Conservation (phyloP, 2,797 vertebrate species). For the Myotis vivesi region DNA sequence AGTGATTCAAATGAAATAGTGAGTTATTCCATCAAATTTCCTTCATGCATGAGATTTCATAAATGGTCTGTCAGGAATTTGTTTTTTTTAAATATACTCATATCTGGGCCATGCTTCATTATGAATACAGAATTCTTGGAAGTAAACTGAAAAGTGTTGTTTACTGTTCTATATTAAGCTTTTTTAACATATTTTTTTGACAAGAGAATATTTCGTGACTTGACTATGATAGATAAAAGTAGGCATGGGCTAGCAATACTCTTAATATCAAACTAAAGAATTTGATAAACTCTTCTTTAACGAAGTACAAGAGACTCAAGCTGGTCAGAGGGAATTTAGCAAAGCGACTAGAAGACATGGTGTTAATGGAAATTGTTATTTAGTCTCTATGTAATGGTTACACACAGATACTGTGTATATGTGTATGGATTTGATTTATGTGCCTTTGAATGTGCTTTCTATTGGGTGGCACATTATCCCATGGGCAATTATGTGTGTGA, state of each 20-base stretch:
- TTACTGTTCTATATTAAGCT: constrained; percentile 54
- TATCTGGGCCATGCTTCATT: constrained; percentile 35
- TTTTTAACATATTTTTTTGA: constrained; percentile 2
- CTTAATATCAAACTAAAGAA: background rate
- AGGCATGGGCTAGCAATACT: background rate
- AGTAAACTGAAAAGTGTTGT: background rate
- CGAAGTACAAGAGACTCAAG: background rate
- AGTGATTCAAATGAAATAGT: constrained; percentile 58
- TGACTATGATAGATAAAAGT: background rate
- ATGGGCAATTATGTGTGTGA: background rate
- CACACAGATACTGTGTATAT: background rate
- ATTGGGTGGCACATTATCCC: background rate
- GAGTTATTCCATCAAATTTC: constrained; percentile 55
- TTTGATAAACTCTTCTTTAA: background rate
- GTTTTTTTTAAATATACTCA: background rate
- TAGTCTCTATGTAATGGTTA: background rate
- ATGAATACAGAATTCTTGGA: constrained; percentile 37
- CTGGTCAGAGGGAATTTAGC: background rate
- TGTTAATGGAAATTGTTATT: background rate
- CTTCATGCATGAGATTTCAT: constrained; percentile 32
- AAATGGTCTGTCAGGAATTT: background rate
- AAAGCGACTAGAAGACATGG: background rate
- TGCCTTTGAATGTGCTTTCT: background rate
- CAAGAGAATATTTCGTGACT: background rate
- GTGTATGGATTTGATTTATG: background rate